Base-by-base conservation (phyloP, 2,113 vertebrate genomes). In the Festucalex cinctus region DNA sequence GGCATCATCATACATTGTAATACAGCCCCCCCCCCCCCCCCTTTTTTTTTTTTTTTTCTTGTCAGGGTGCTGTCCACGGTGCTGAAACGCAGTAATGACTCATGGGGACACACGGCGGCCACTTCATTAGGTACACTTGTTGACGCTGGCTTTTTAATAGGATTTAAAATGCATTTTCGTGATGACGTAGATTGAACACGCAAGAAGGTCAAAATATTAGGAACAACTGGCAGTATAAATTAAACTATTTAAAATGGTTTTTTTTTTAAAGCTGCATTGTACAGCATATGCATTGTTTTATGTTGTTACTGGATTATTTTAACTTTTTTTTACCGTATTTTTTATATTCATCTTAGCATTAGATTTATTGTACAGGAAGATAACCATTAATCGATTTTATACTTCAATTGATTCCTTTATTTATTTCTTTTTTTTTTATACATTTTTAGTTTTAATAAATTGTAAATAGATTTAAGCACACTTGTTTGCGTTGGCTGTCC, bases 61-160 rank as follows among this genome's bases (percentile, higher is more conserved):
- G 3, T 10, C 58, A 9, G 12, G 10, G 73, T 19, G 82, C 91
- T 93, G 83, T 89, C 90, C 89, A 9, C 68, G 90, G 91, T 92
- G 70, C 92, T 93, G 91, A 91, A 91, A 39, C 72, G 56, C 73
- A 75, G 41, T 43, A 61, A 74, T 88, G 84, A 88, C 74, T 88
- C 84, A 88, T 48, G 24, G 74, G 59, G 59, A 54, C 49, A 60
- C 10, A 22, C 36, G 35, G 8, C 19, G 36, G 35, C 14, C 59
- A 62, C 20, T 24, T 16, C n/a, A 62, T 62, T 62, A 62, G 37
- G 59, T 41, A 62, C 59, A 14, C 37, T 17, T 49, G 36, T 17
- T 49, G 36, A 8, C 1, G 19, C 5, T 13, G 22, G 12, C 4
- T n/a, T n/a, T n/a, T 12, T 28, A n/a, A 13, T 14, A 6, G 26